A percentile compares a stretch with the other conserved stretches of the same genome.
These are phyloP conservation scores for Tenebrosternarchus preto DNA, from an alignment of 2,113 vertebrate species.

Conservation along the genomic window DNA sequence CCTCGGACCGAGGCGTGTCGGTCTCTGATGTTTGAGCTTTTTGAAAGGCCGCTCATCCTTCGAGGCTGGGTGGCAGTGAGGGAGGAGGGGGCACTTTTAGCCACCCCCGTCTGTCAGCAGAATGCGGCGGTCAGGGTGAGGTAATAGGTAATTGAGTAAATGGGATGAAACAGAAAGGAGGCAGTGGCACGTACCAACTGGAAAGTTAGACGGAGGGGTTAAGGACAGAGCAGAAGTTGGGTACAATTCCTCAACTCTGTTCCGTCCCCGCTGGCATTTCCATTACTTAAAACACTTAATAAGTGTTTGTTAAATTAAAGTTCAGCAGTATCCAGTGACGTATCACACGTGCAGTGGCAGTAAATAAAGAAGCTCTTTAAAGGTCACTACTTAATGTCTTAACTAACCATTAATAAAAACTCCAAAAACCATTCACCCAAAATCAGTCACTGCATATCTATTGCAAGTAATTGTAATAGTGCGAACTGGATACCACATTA, in stretches of 20 bases:
- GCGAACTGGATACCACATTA: too few relatives aligned
- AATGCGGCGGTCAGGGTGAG: conserved; percentile 37
- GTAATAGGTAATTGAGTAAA: conserved; percentile 51
- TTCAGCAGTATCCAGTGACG: neutral
- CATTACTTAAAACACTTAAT: neutral
- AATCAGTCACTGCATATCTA: too few relatives aligned
- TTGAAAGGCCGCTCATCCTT: conserved; percentile 9
- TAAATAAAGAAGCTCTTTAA: too few relatives aligned
- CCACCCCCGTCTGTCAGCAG: conserved; percentile 46
- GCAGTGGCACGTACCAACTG: conserved; percentile 4
- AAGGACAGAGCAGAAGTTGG: conserved; percentile 38
- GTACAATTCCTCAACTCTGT: conserved; percentile 7
- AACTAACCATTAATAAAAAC: too few relatives aligned
- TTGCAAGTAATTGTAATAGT: too few relatives aligned
- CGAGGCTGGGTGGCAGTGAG: conserved; percentile 31
- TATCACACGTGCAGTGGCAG: neutral
- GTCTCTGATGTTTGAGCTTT: conserved; percentile 31
- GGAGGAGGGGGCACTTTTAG: conserved; percentile 13
- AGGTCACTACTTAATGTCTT: too few relatives aligned
- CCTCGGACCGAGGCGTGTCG: conserved; percentile 23
- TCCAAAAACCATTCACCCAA: too few relatives aligned
- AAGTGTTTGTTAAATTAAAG: neutral
- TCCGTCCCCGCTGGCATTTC: neutral
- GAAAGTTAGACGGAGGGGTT: conserved; percentile 31
- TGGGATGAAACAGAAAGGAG: conserved; percentile 45